Evolutionary conservation across 2,888 invertebrate genomes (phyloP), one percentile per base, ranked within the genome.

Genomic region (Heteromurus nitidus): DNA sequence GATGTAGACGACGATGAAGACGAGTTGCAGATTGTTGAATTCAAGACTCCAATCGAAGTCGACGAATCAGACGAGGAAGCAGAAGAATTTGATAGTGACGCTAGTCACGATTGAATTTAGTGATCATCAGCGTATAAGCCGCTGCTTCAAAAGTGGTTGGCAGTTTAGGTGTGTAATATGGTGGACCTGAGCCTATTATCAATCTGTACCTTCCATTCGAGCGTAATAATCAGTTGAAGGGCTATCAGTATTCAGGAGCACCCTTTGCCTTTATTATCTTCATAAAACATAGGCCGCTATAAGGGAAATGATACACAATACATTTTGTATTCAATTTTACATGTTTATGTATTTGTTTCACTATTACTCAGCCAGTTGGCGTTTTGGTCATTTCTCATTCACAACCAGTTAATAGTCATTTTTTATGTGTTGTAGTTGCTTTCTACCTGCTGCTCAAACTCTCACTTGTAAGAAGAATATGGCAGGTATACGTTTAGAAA

Each of bases 11-110:
- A 80, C 7, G 84, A 82, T 11, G 85, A 82, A 11, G 85, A 79
- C 1, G 68, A 74, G 58, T 60, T 80, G 30, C 44, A 30, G 22
- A 69, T 83, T 22, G 67, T 72, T 18, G 72, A 80, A 26, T 81
- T 85, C 64, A 84, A 84, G 42, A 85, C 84, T 30, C 84, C 84
- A 2, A 82, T 84, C 62, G 84, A 84, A 62, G 82, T 82, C 24
- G 82, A 84, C 44, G 85, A 85, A 42, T 70, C 84, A 2, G 85
- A 85, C 20, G 84, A 85, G 18, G 82, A 84, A 31, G 84, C 77
- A 53, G 81, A 77, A 47, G 80, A 62, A 7, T 83, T 85, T 68
- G 85, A 85, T 30, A 85, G 85, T 77, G 84, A 84, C 64, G 77
- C 36, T 26, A 84, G 85, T 82, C 84, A 85, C 65, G 85, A 84